Evolutionary conservation across 1,140 invertebrate genomes (phyloP).

Genomic region (Wasmannia auropunctata): DNA sequence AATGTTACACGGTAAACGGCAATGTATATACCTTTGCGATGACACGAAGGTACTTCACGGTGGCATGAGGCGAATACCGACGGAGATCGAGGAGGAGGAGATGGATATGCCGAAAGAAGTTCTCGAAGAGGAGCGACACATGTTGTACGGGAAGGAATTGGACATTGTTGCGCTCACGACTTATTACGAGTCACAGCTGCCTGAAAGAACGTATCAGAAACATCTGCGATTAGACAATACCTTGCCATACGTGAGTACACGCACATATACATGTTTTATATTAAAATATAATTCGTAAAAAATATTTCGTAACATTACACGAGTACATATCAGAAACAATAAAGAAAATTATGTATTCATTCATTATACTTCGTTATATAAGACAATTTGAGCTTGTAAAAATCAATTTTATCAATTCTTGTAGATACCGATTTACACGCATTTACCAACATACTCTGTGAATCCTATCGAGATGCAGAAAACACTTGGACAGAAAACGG

Average conservation of each 20-base stretch:
- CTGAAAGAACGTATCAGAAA: constrained; percentile 67
- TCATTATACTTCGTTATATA: not conserved
- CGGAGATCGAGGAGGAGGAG: constrained; percentile 47
- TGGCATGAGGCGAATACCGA: constrained; percentile 26
- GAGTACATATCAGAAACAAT: too few relatives aligned
- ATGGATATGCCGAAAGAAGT: constrained; percentile 58
- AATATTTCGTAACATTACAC: too few relatives aligned
- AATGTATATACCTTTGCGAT: not conserved
- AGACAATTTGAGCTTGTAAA: not conserved
- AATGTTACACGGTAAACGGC: not conserved
- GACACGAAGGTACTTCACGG: constrained; percentile 73
- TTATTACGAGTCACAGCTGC: constrained; percentile 81
- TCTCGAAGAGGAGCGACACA: constrained; percentile 75
- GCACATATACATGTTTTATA: not conserved
- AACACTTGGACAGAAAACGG: constrained; percentile 57
- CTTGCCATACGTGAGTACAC: constrained; percentile 78
- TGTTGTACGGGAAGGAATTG: constrained; percentile 83
- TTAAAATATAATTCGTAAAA: too few relatives aligned
- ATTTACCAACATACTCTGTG: constrained; percentile 85
- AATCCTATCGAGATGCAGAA: constrained; percentile 82
- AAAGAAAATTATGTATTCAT: not conserved
- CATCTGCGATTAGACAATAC: constrained; percentile 84
- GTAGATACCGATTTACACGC: constrained; percentile 87
- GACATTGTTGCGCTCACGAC: constrained; percentile 83
- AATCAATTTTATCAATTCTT: constrained; percentile 53